Conservation (phyloP, 2,113 vertebrate genomes). For the Eretmochelys imbricata region DNA sequence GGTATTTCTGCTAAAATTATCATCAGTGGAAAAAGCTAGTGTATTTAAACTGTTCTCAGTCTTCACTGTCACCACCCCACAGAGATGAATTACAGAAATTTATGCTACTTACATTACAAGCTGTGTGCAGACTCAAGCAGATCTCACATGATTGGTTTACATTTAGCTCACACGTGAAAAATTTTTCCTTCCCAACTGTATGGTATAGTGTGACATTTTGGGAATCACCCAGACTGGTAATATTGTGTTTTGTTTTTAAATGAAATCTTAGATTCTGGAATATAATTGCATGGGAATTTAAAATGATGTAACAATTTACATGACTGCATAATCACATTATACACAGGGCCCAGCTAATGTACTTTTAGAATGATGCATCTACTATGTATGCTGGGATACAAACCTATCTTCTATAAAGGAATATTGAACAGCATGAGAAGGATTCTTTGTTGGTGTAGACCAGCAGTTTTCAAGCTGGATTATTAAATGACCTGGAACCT, state of each 20-base stretch:
- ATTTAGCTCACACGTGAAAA: not conserved
- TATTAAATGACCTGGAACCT: slow-evolving; percentile 79
- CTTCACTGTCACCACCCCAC: slow-evolving; percentile 2
- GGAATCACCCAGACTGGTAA: not conserved
- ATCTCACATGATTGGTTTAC: not conserved
- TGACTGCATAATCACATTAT: not conserved
- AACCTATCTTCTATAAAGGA: slow-evolving; percentile 29
- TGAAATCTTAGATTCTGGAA: not conserved
- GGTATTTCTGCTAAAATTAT: not conserved
- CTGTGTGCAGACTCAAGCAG: not conserved
- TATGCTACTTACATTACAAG: not conserved
- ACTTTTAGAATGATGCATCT: not conserved
- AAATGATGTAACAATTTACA: not conserved
- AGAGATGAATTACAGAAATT: not conserved
- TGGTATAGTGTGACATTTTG: not conserved
- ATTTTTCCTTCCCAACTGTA: not conserved
- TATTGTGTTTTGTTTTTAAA: not conserved
- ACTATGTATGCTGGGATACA: not conserved
- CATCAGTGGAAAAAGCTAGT: not conserved
- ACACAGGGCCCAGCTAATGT: not conserved
- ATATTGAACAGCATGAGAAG: slow-evolving; percentile 62
- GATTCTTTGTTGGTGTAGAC: slow-evolving; percentile 80
- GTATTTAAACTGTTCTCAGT: slow-evolving; percentile 4
- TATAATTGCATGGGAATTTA: not conserved
- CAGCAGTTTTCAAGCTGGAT: slow-evolving; percentile 81